Percentiles rank a stretch among this genome's conserved stretches.
Evolutionary conservation across 2,888 invertebrate genomes (phyloP).

Genomic region (Uloborus plumipes): DNA sequence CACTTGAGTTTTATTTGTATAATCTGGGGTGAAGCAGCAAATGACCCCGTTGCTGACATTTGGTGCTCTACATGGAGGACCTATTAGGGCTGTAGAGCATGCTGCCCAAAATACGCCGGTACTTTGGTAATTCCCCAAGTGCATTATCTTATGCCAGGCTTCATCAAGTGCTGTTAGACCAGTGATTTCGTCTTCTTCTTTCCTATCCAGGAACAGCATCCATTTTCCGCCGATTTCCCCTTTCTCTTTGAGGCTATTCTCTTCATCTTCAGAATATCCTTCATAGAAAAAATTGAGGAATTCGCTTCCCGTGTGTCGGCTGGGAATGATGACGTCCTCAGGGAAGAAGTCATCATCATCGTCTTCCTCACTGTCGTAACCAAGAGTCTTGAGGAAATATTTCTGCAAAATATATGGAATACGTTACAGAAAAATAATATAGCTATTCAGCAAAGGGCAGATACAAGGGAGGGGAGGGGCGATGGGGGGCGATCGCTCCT

Average conservation of each 20-base stretch:
- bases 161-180: slow-evolving; percentile 12
- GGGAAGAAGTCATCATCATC: too few species aligned
- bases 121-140: background rate
- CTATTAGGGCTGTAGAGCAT: slow-evolving; percentile 17
- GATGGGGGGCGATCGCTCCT: too few species aligned
- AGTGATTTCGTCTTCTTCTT: background rate
- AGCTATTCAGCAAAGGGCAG: too few species aligned
- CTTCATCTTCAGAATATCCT: background rate
- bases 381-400: too few species aligned
- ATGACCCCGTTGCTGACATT: slow-evolving; percentile 9
- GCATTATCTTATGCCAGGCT: slow-evolving; percentile 23
- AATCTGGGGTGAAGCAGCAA: slow-evolving; percentile 31
- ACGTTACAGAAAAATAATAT: too few species aligned
- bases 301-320: too few species aligned
- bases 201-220: slow-evolving; percentile 15
- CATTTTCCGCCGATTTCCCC: slow-evolving; percentile 11
- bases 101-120: slow-evolving; percentile 2
- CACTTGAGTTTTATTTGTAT: slow-evolving; percentile 1
- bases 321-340: too few species aligned
- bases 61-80: background rate
- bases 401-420: too few species aligned
- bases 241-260: too few species aligned
- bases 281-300: too few species aligned
- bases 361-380: too few species aligned
- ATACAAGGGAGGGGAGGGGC: too few species aligned